Base-by-base conservation (phyloP, 2,888 invertebrate genomes). In the Apoda limacodes region DNA sequence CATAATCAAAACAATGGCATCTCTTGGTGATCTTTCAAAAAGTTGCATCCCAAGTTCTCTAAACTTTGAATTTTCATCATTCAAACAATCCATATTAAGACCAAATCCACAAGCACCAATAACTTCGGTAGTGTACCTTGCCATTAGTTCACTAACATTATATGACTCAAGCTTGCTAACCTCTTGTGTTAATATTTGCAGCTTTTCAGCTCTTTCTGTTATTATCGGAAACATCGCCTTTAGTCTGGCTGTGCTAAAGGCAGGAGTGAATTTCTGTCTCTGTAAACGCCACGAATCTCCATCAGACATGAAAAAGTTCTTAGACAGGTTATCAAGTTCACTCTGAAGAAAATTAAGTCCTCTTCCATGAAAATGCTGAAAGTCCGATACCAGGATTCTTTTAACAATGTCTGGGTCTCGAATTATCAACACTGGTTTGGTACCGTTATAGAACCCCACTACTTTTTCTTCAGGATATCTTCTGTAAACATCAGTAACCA, bases 41-140 rank as follows among this genome's bases (percentile, higher is more conserved):
- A 78, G 74, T 30, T 68, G 52, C 41, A 53, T 64, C 2, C 76
- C 76, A 7, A 78, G 45, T 50, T 55, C 61, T 38, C 70, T 55
- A 26, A 76, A 78, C 25, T 66, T 57, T 0, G 74, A 72, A 32
- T 71, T 65, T 46, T 72, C 70, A 13, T 68, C 58, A 21, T 44
- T 55, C 10, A 76, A 45, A 1, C 72, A 43, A 33, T 75, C 70
- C 60, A 65, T 70, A 30, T 74, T 55, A 4, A 78, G 60, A 9
- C 76, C 76, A 41, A 78, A 78, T 9, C 68, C 75, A 42, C 75
- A 75, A 1, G 57, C 69, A 4, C 76, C 76, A 6, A 76, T 75
- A 35, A 75, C 71, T 39, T 76, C 76, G 4, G 72, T 75, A 1
- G 75, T 75, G 20, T 71, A 76, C 24, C 76, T 57, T 2, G 74